Conservation (phyloP, 2,113 vertebrate genomes). For the Varanus salvator region DNA sequence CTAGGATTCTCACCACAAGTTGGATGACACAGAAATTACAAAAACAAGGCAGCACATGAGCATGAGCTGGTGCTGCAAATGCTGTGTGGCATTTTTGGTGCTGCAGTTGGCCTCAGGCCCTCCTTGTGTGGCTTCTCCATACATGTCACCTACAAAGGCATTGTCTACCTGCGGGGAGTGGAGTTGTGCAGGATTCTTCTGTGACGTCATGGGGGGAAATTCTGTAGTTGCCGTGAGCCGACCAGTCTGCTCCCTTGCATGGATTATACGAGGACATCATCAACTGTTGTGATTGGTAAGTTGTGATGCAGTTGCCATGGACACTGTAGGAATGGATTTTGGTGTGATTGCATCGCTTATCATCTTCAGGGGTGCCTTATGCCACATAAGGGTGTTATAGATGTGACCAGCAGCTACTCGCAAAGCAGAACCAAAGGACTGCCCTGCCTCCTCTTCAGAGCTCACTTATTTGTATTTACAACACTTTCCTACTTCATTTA, state of each 20-base stretch:
- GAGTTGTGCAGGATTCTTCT: neutral
- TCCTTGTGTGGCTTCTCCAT: neutral
- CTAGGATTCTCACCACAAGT: no score
- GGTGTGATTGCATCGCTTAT: neutral
- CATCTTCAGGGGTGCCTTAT: neutral
- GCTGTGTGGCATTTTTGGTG: neutral
- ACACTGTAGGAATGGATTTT: neutral
- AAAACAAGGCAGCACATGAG: no score
- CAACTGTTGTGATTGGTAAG: neutral
- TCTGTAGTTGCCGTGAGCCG: neutral
- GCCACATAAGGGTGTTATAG: neutral
- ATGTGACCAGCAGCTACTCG: neutral
- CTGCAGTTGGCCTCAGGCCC: neutral
- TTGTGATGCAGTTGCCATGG: neutral
- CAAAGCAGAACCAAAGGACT: no score
- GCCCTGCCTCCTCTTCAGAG: neutral
- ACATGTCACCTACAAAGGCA: neutral
- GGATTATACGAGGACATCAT: neutral
- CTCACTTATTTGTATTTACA: neutral
- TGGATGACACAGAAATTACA: no score
- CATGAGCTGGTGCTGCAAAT: no score
- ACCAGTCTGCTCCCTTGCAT: neutral
- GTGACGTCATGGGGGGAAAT: neutral
- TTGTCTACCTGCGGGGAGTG: neutral
- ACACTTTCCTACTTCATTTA: neutral